Base-by-base conservation (phyloP, 2,888 invertebrate genomes). In the Brachycybe producta region DNA sequence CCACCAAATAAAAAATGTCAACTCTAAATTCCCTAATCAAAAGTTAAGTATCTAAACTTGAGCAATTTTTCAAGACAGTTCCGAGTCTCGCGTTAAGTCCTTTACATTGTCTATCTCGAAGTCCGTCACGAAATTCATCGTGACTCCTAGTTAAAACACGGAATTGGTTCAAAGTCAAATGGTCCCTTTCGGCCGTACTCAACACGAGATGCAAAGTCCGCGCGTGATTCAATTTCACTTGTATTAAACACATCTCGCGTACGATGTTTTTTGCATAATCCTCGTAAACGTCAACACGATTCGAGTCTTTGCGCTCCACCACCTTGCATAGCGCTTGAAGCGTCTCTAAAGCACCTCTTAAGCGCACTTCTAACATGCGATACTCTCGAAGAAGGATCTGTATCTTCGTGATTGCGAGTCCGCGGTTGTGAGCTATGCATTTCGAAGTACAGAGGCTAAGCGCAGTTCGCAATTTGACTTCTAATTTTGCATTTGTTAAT, bases 401-500 rank as follows among this genome's bases (percentile, higher is more conserved):
- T 13, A 49, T 49, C 19, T 30, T 49, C 19, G 19, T 21, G 17
- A 47, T 5, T 4, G 49, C 30, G 4, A 42, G 30, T 4, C 30
- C 21, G 3, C 41, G 44, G 24, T 49, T 49, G 15, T 39, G 26
- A 13, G 32, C 4, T 13, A 49, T 27, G 26, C 49, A 49, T 11
- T 13, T 7, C 7, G 21, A 5, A 15, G 41, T 17, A 23, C 49
- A 49, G 27, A 43, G 13, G 30, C 39, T 40, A 26, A 49, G 15
- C 3, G 39, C 49, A 13, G 17, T 42, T 8, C 24, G 27, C 3
- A 42, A 13, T 23, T 28, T 11, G 13, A 49, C 26, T 23, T 43
- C 19, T 3, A n/a, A 30, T 3, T 42, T 13, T 2, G 19, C 45
- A 15, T 83, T 79, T 8, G 80, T 77, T 56, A 86, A 66, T 46